phyloP scores from a whole-genome alignment of 2,113 vertebrate genomes.

The Cygnus atratus region DNA sequence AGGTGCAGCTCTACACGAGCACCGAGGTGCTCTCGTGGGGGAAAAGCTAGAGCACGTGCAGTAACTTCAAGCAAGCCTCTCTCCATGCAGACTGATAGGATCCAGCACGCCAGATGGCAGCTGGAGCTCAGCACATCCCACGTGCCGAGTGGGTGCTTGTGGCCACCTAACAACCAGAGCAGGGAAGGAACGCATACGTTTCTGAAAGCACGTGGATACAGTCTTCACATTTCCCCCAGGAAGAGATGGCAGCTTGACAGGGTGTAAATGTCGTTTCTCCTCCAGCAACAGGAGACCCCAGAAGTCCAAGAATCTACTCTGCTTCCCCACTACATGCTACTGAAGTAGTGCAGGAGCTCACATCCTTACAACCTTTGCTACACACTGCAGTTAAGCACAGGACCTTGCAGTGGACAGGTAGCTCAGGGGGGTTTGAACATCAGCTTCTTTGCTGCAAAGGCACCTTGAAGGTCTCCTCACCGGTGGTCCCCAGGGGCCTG shows the following conservation, averaged over 20 bases:
- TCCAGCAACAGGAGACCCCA: neutral
- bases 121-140: neutral
- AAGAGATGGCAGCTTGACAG: neutral
- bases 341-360: neutral
- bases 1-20: neutral
- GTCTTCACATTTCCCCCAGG: neutral
- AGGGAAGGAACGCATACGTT: neutral
- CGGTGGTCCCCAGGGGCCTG: neutral
- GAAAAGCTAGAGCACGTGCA: neutral
- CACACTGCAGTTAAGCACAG: neutral
- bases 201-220: neutral
- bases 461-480: neutral
- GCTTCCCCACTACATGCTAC: no score
- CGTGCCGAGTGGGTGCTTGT: neutral
- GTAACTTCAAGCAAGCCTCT: neutral
- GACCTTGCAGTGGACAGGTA: neutral
- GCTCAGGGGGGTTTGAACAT: neutral
- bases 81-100: neutral
- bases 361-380: neutral
- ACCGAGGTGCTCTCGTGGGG: neutral
- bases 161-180: neutral
- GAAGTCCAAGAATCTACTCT: neutral
- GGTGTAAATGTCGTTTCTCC: accelerated
- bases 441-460: neutral
- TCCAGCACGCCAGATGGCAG: neutral